These are phyloP conservation scores for Willisornis vidua DNA, from an alignment of 2,113 vertebrate genomes.

Conservation along the genomic window DNA sequence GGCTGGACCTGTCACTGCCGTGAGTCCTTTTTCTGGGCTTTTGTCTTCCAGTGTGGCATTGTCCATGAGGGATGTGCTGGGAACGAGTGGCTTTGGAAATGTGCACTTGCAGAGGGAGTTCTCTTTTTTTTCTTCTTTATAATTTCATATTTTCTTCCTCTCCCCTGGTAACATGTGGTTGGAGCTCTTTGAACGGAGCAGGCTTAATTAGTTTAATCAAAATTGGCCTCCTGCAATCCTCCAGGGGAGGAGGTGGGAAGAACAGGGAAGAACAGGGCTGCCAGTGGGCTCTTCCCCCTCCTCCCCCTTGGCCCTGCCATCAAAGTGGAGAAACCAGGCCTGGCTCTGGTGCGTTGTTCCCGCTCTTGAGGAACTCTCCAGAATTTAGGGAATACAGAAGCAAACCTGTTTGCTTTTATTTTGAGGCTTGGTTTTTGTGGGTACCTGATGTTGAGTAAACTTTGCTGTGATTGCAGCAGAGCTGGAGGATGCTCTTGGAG, in stretches of 20 bases:
- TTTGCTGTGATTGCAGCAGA: background rate
- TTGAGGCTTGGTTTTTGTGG: background rate
- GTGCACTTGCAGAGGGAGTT: background rate
- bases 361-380: background rate
- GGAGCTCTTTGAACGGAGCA: conserved; percentile 7
- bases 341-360: rapidly evolving
- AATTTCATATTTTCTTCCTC: background rate
- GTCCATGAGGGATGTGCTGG: background rate
- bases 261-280: background rate
- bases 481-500: background rate
- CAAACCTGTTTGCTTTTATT: background rate
- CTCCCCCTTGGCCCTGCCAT: background rate
- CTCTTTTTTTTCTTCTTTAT: background rate
- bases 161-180: conserved; percentile 21
- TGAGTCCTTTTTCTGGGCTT: rapidly evolving
- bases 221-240: conserved; percentile 32
- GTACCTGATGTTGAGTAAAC: background rate
- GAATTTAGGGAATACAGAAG: background rate
- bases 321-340: background rate
- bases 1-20: background rate
- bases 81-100: background rate
- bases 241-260: conserved; percentile 23
- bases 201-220: conserved; percentile 55
- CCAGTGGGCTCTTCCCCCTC: background rate
- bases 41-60: rapidly evolving